Base-by-base conservation (phyloP, 2,888 invertebrate genomes). In the Scrobipalpa atriplicella region DNA sequence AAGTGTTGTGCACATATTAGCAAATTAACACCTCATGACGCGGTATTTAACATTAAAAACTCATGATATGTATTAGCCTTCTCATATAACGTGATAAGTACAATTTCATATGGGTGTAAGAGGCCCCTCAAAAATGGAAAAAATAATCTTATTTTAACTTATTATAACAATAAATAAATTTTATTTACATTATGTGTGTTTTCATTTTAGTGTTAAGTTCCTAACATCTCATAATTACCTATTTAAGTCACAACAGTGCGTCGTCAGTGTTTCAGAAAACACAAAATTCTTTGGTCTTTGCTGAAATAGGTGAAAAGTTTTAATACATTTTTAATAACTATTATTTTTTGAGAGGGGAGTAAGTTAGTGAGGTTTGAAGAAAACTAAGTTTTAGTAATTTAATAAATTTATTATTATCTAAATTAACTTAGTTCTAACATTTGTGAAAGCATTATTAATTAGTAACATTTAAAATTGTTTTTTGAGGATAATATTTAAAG, bases 61-160 rank as follows among this genome's bases (percentile, higher is more conserved):
- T 11, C 13, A 11, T 43, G 11, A 10, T 43, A 13, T 39, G 8
- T 39, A 10, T 39, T 39, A 6, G 1, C 13, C 3, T 13, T 11
- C 43, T 43, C 11, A 3, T 43, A 43, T 3, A 43, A 13, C 13
- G n/a, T 47, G 16, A 10, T 16, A 47, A 16, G 47, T 47, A 47
- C 47, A 47, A 47, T 47, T 47, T 47, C 16, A 47, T n/a, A 16
- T 10, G 47, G 47, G n/a, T 47, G 47, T 47, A 16, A 47, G 47
- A 16, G 47, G 16, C 47, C 16, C 47, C 47, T 47, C 16, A 16
- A 10, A 47, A n/a, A 47, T 47, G 47, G 47, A 8, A 47, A n/a
- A n/a, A 47, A 47, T 47, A 47, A 47, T 47, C 60, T 41, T 66
- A 69, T 68, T 63, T 64, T 70, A 70, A 67, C 60, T 11, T 58